A percentile compares a stretch with the other conserved stretches of the same genome.
Evolutionary conservation across 2,113 vertebrate species (phyloP).

Genomic region (Neolamprologus sp.): DNA sequence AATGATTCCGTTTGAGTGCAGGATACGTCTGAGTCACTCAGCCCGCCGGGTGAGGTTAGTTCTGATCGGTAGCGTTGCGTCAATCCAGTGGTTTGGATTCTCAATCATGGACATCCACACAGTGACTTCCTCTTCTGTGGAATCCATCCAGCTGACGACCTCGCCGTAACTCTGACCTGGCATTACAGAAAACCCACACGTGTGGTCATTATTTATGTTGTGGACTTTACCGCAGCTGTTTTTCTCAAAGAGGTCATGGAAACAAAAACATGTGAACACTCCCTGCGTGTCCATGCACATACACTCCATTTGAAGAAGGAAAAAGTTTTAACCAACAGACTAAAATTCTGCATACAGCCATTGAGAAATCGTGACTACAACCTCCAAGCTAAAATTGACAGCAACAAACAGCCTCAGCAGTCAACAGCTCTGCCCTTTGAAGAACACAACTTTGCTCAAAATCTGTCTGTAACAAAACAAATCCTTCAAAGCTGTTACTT

Average conservation of each 20-base stretch:
- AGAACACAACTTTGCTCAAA: background rate
- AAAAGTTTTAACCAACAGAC: background rate
- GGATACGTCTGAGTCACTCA: background rate
- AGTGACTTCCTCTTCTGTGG: constrained; percentile 78
- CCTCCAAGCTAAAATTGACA: background rate
- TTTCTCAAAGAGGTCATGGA: background rate
- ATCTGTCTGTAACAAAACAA: background rate
- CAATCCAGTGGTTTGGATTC: constrained; percentile 81
- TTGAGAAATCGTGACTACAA: background rate
- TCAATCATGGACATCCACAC: constrained; percentile 82
- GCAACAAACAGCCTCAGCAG: background rate
- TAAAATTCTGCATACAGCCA: background rate
- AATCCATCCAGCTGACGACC: constrained; percentile 91
- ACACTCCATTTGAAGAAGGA: background rate
- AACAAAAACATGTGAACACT: background rate
- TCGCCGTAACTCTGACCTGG: constrained; percentile 87
- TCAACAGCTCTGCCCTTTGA: background rate
- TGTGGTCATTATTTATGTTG: background rate
- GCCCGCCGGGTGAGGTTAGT: constrained; percentile 74
- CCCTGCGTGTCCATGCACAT: background rate
- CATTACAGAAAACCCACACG: background rate
- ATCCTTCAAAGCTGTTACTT: background rate
- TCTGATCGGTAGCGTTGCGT: constrained; percentile 80
- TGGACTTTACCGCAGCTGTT: background rate
- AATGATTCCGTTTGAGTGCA: background rate